A percentile compares a stretch with the other conserved stretches of the same genome.
Evolutionary conservation across 2,888 invertebrate genomes (phyloP).

Genomic region (Pelosia muscerda): DNA sequence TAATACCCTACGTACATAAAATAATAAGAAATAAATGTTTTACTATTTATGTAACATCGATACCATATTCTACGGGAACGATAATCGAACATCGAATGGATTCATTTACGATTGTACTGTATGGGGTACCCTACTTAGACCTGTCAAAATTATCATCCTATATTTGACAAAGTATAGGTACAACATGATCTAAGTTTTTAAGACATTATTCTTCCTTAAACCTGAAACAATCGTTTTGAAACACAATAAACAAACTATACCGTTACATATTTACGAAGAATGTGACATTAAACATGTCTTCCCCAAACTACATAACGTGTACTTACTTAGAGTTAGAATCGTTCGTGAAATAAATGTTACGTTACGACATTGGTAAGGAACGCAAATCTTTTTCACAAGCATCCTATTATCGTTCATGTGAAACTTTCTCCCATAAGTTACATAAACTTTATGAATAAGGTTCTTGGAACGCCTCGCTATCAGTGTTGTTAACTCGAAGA

Average conservation of each 20-base stretch:
- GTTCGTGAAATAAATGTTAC: constrained; percentile 1
- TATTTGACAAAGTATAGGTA: too few species aligned
- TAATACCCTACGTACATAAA: too few species aligned
- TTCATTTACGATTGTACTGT: too few species aligned
- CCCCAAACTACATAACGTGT: not conserved
- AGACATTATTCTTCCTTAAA: not conserved
- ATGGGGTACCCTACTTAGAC: too few species aligned
- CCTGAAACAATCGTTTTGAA: not conserved
- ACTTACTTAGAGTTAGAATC: not conserved
- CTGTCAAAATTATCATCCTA: too few species aligned
- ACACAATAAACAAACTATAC: not conserved
- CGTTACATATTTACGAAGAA: not conserved
- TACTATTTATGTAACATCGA: too few species aligned
- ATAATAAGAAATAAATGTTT: too few species aligned
- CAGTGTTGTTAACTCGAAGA: not conserved
- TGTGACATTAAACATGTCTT: not conserved
- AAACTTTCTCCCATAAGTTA: constrained; percentile 31
- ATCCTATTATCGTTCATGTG: constrained; percentile 22
- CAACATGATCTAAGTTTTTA: not conserved
- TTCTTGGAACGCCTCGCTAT: constrained; percentile 17
- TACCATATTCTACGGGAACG: too few species aligned
- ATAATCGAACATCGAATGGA: too few species aligned
- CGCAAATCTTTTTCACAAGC: constrained; percentile 22
- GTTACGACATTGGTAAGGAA: constrained; percentile 8
- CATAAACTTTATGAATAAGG: constrained; percentile 34